Conservation (phyloP, 2,113 vertebrate genomes). For the Pterophyllum scalare region DNA sequence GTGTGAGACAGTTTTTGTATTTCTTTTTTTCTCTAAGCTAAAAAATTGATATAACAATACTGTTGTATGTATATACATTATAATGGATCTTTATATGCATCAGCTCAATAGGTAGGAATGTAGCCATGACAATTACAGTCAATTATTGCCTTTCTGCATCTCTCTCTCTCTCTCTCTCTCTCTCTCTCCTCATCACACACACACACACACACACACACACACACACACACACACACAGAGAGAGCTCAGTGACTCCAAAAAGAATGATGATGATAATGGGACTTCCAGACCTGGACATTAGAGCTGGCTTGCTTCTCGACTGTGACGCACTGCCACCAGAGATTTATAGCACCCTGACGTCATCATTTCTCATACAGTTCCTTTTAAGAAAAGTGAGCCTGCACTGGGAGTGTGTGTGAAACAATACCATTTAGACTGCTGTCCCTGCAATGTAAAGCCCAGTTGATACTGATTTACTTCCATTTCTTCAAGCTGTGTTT, state of each 20-base stretch:
- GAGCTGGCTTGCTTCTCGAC: slow-evolving; percentile 34
- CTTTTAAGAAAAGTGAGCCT: background rate
- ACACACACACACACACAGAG: slow-evolving; percentile 3
- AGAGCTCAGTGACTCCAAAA: slow-evolving; percentile 3
- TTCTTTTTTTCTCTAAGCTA: no score
- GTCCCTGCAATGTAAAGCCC: slow-evolving; percentile 17
- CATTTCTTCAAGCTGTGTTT: slow-evolving; percentile 10
- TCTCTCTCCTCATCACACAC: no score
- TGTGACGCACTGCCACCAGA: slow-evolving; percentile 53
- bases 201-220: background rate
- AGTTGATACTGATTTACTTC: background rate
- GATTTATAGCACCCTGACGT: slow-evolving; percentile 65
- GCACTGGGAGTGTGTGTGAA: background rate
- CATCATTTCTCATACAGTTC: slow-evolving; percentile 45
- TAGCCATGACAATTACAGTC: background rate
- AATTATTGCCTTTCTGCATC: background rate
- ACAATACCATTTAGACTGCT: slow-evolving; percentile 10
- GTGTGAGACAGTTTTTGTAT: background rate
- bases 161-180: no score
- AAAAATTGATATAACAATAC: no score
- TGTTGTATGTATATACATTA: background rate
- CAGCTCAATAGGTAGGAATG: background rate
- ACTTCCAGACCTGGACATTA: slow-evolving; percentile 64
- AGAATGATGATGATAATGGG: slow-evolving; percentile 54
- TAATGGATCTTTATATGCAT: background rate